These are phyloP conservation scores for Marasmarcha lunaedactyla DNA, from an alignment of 2,888 invertebrate genomes.

Conservation along the genomic window DNA sequence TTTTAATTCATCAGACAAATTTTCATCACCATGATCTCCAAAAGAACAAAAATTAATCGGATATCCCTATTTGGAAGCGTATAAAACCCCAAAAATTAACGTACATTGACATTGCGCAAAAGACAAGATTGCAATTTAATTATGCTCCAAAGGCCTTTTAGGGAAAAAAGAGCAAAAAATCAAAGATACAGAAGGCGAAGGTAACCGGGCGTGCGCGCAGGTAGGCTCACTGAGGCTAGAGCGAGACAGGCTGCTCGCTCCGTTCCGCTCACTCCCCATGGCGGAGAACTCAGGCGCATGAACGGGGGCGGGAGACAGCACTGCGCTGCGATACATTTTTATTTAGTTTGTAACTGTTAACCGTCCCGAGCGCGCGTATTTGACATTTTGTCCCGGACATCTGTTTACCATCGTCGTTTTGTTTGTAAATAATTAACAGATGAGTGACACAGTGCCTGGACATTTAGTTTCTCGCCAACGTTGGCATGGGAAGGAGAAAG, in stretches of 20 bases:
- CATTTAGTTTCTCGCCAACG: slow-evolving; percentile 5
- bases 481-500: slow-evolving; percentile 58
- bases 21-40: too few species aligned
- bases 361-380: slow-evolving; percentile 28
- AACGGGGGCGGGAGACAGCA: slow-evolving; percentile 56
- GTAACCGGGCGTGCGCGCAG: slow-evolving; percentile 54
- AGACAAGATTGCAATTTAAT: neutral
- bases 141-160: neutral
- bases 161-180: slow-evolving; percentile 1
- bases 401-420: slow-evolving; percentile 42
- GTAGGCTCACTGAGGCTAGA: slow-evolving; percentile 35
- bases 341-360: slow-evolving; percentile 67
- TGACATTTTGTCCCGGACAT: slow-evolving; percentile 16
- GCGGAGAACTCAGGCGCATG: slow-evolving; percentile 50
- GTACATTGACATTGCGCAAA: too few species aligned
- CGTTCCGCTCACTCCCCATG: slow-evolving; percentile 48
- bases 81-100: too few species aligned
- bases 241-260: slow-evolving; percentile 18
- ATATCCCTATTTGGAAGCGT: too few species aligned
- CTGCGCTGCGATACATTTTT: slow-evolving; percentile 67
- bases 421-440: slow-evolving; percentile 54
- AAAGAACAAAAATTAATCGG: too few species aligned
- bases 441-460: slow-evolving; percentile 49
- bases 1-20: too few species aligned
- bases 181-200: slow-evolving; percentile 6